Evolutionary conservation across 2,797 vertebrate species (phyloP).

Genomic region (Botia almorhae): DNA sequence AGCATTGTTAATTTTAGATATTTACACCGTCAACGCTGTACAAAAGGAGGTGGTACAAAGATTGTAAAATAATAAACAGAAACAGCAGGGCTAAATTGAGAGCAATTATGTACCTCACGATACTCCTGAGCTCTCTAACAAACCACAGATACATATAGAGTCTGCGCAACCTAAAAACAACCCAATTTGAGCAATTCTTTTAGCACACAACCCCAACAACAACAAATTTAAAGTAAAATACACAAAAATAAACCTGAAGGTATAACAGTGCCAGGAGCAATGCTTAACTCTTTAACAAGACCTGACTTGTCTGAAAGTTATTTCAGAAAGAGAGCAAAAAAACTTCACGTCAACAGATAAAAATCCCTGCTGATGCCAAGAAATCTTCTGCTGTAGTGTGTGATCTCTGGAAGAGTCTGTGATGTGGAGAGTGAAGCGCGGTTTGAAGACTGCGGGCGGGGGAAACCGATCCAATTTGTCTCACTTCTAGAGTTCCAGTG

Average conservation of each 20-base stretch:
- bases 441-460: constrained; percentile 25
- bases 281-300: constrained; percentile 39
- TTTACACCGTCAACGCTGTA: too few relatives aligned
- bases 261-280: constrained; percentile 28
- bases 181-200: constrained; percentile 4
- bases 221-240: not conserved
- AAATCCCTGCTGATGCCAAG: constrained; percentile 8
- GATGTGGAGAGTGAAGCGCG: constrained; percentile 16
- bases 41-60: too few relatives aligned
- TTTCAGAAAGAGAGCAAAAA: constrained; percentile 41
- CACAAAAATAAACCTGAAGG: not conserved
- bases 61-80: not conserved
- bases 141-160: constrained; percentile 32
- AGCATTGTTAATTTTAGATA: too few relatives aligned
- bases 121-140: constrained; percentile 33
- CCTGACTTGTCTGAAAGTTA: constrained; percentile 35
- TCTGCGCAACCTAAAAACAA: not conserved
- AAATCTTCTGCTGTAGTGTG: constrained; percentile 28
- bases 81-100: constrained; percentile 35
- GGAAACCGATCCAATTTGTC: constrained; percentile 5
- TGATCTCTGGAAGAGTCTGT: constrained; percentile 34
- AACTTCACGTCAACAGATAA: constrained; percentile 34
- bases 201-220: constrained; percentile 3
- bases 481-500: constrained; percentile 34
- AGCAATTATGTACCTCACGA: constrained; percentile 34